phyloP scores from a whole-genome alignment of 2,113 vertebrate species.

The Prietella phreatophila region DNA sequence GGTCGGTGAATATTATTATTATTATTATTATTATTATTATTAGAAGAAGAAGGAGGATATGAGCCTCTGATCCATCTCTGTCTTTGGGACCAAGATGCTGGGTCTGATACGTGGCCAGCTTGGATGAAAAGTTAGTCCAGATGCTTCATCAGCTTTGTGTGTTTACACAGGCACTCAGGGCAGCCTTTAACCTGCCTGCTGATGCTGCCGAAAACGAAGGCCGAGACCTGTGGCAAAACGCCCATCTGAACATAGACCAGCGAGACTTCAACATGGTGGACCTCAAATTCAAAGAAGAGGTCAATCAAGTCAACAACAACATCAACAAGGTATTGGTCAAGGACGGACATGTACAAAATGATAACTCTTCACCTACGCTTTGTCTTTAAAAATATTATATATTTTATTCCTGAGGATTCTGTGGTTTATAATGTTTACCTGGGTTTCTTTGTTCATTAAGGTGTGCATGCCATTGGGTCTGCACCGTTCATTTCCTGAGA shows the following conservation, averaged over 20 bases:
- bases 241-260: slow-evolving; percentile 91
- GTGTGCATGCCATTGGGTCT: slow-evolving; percentile 94
- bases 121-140: not conserved
- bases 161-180: slow-evolving; percentile 78
- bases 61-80: not conserved
- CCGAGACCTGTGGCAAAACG: slow-evolving; percentile 87
- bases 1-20: slow-evolving; percentile 64
- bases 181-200: slow-evolving; percentile 82
- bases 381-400: too few species aligned
- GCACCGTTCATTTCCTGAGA: slow-evolving; percentile 89
- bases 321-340: slow-evolving; percentile 85
- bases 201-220: slow-evolving; percentile 71
- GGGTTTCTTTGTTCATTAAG: slow-evolving; percentile 61
- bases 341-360: not conserved
- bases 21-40: too few species aligned
- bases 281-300: slow-evolving; percentile 94
- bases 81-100: not conserved
- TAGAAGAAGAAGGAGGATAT: too few species aligned
- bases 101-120: not conserved
- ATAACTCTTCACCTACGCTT: not conserved
- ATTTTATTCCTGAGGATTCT: not conserved
- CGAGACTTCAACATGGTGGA: slow-evolving; percentile 92
- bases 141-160: not conserved
- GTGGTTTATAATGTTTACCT: not conserved
- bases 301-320: slow-evolving; percentile 90